These are phyloP conservation scores for Pseudomyrmex concolor DNA, from an alignment of 1,140 invertebrate genomes.

Conservation along the genomic window DNA sequence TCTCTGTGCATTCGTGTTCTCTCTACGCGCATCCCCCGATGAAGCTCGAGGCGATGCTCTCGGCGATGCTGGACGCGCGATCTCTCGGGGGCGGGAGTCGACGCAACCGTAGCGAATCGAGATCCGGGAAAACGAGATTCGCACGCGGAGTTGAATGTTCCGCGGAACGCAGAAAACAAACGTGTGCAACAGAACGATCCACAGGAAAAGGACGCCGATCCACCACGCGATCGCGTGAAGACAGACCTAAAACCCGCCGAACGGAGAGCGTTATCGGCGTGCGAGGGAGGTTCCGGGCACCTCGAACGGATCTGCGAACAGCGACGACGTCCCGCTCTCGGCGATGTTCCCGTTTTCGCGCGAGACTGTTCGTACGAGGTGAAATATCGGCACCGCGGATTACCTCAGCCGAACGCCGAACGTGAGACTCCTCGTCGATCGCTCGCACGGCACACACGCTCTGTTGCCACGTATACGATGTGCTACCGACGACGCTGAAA, in stretches of 20 bases:
- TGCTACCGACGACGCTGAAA: slow-evolving; percentile 76
- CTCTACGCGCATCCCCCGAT: background rate
- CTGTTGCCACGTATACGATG: slow-evolving; percentile 81
- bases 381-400: no score
- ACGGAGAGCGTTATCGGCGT: background rate
- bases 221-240: background rate
- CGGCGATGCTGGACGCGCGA: background rate
- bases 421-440: slow-evolving; percentile 74
- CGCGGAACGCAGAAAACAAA: background rate
- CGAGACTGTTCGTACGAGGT: background rate
- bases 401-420: background rate
- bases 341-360: slow-evolving; percentile 7
- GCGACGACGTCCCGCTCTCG: background rate
- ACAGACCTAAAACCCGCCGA: background rate
- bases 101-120: background rate
- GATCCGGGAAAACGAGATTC: background rate
- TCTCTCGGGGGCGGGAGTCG: background rate
- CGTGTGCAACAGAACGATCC: slow-evolving; percentile 15
- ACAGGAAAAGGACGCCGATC: background rate
- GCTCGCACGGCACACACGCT: slow-evolving; percentile 77
- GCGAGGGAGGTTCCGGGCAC: background rate
- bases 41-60: background rate
- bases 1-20: background rate
- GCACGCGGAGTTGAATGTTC: background rate
- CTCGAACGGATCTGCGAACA: no score